Percentiles rank a stretch among this genome's conserved stretches.
phyloP scores from a whole-genome alignment of 2,888 invertebrate genomes.

The Gymnoscelis rufifasciata region DNA sequence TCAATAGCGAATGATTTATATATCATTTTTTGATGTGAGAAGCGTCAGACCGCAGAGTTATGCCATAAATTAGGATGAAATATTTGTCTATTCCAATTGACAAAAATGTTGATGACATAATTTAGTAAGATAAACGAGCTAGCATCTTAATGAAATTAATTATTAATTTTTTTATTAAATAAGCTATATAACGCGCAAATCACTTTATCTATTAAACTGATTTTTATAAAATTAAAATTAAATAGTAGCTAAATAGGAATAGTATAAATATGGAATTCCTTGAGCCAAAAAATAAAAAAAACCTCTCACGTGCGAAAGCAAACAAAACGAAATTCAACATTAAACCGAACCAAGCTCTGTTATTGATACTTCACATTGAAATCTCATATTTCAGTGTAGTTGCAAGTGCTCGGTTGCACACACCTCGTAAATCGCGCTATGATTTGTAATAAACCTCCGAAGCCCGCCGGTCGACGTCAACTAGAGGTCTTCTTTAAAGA shows the following conservation, averaged over 20 bases:
- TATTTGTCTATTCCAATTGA: slow-evolving; percentile 11
- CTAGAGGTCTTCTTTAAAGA: slow-evolving; percentile 30
- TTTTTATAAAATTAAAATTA: too few species aligned
- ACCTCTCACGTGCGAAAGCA: too few species aligned
- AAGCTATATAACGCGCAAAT: too few species aligned
- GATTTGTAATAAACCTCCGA: slow-evolving; percentile 51
- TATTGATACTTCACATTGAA: slow-evolving; percentile 32
- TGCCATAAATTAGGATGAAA: slow-evolving; percentile 14
- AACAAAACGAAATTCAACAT: not conserved
- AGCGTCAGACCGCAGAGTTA: slow-evolving; percentile 11
- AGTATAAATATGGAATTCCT: too few species aligned
- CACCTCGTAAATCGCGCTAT: slow-evolving; percentile 50
- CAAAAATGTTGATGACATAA: slow-evolving; percentile 11
- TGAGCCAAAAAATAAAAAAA: too few species aligned
- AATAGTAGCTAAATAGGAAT: too few species aligned
- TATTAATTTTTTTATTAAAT: too few species aligned
- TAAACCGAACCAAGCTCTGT: slow-evolving; percentile 5
- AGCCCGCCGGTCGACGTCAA: slow-evolving; percentile 26
- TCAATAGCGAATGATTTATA: not conserved
- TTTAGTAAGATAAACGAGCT: slow-evolving; percentile 9
- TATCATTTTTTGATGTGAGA: slow-evolving; percentile 14
- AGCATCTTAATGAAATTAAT: too few species aligned
- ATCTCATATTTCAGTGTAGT: slow-evolving; percentile 41
- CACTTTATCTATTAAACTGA: too few species aligned
- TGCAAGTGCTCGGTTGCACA: slow-evolving; percentile 41